Base-by-base conservation (phyloP, 1,140 invertebrate species). In the Anastrepha ludens region DNA sequence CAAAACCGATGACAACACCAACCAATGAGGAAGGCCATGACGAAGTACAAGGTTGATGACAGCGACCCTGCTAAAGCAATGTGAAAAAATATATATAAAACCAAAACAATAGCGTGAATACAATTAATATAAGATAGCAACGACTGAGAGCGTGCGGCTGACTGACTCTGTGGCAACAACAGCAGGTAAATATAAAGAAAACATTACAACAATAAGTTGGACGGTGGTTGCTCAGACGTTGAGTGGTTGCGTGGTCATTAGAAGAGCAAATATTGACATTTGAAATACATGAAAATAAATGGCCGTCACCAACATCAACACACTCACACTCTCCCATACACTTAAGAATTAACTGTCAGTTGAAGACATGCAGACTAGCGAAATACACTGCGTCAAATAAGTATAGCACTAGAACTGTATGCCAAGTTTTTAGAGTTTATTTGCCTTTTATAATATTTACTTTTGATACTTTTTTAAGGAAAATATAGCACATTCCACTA, bases 241-340 rank as follows among this genome's bases (percentile, higher is more conserved):
- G 74, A 20, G 47, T 81, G 47, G 47, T 81, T 81, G 47, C 47
- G 74, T 55, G 74, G 74, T 81, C 74, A 81, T 81, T 81, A 81
- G 47, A 81, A 55, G 20, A 55, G 74, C 41, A 81, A 81, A 81
- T 81, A 81, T 81, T 81, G 74, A 81, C 74, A 81, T 55, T 81
- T 81, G 5, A 58, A 81, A 58, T 29, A 81, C 50, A 81, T 55
- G 74, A 81, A 81, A 20, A 7, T 3, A n/a, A 81, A 7, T 50
- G 20, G 74, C 17, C 7, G 17, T 9, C n/a, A 55, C 5, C 64
- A 7, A 55, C n/a, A 81, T 29, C 64, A n/a, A 55, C n/a, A 55
- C 6, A 29, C 47, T 47, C 74, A 81, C 17, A 55, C 74, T 17
- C 13, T 1, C 20, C 7, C 0, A 7, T n/a, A 50, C 9, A 50